Percentiles rank a stretch among this genome's conserved stretches.
Evolutionary conservation across 1,140 invertebrate genomes (phyloP).

Genomic region (Pemphigus obesinymphae): DNA sequence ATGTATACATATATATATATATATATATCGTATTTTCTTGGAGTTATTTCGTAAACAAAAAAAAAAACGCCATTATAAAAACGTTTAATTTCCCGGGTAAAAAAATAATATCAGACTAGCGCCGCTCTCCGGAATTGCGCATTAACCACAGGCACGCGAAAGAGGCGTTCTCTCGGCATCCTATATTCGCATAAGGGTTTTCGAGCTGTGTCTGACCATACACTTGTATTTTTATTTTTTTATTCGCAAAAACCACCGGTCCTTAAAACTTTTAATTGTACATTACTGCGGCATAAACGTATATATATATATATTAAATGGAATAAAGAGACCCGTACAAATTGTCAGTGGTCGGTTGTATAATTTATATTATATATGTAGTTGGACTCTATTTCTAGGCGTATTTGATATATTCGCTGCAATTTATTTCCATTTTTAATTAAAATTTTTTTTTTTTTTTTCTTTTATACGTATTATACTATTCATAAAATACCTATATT

Average conservation of each 20-base stretch:
- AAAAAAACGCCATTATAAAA: not conserved
- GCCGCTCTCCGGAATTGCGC: not conserved
- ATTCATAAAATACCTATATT: too few relatives aligned
- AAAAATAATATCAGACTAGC: not conserved
- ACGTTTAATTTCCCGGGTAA: not conserved
- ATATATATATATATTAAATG: too few relatives aligned
- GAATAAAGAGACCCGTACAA: not conserved
- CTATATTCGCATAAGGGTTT: not conserved
- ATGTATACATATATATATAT: too few relatives aligned
- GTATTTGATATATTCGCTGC: too few relatives aligned
- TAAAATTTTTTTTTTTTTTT: too few relatives aligned
- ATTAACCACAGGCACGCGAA: not conserved
- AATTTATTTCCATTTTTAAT: too few relatives aligned
- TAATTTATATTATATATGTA: too few relatives aligned
- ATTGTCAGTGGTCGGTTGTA: not conserved
- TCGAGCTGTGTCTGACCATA: not conserved
- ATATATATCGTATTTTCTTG: too few relatives aligned
- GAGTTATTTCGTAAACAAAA: not conserved
- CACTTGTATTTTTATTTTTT: not conserved
- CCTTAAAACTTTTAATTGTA: slow-evolving; percentile 29
- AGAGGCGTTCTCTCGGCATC: not conserved
- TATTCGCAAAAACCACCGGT: not conserved
- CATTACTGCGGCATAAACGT: not conserved
- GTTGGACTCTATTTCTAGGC: too few relatives aligned
- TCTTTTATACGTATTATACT: too few relatives aligned